These are phyloP conservation scores for Euthynnus affinis DNA, from an alignment of 2,797 vertebrate genomes.

Conservation along the genomic window DNA sequence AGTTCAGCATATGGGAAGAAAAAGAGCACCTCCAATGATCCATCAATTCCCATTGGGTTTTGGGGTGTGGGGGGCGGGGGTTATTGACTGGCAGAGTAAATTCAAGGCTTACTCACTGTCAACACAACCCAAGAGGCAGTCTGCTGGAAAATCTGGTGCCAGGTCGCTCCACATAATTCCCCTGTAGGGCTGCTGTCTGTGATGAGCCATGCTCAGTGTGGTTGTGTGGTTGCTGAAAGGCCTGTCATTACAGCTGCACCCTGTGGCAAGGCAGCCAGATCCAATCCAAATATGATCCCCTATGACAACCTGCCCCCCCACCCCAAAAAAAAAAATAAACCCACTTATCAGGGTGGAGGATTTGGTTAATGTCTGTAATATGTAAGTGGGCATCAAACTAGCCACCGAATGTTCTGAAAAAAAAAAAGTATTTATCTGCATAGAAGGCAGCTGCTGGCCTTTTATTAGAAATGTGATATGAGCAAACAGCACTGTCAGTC, in stretches of 20 bases:
- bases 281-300: slow-evolving; percentile 69
- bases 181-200: slow-evolving; percentile 76
- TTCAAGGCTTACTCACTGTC: slow-evolving; percentile 82
- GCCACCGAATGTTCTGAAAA: neutral
- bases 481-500: neutral
- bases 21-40: slow-evolving; percentile 72
- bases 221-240: slow-evolving; percentile 77
- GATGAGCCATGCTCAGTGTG: slow-evolving; percentile 77
- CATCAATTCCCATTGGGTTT: slow-evolving; percentile 76
- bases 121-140: slow-evolving; percentile 80
- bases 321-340: too few relatives aligned
- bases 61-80: slow-evolving; percentile 39
- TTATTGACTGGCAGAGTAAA: slow-evolving; percentile 83
- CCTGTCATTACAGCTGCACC: slow-evolving; percentile 82
- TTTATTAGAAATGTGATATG: slow-evolving; percentile 4
- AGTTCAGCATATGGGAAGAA: slow-evolving; percentile 62
- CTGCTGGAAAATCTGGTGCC: slow-evolving; percentile 81
- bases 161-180: slow-evolving; percentile 81
- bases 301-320: slow-evolving; percentile 65
- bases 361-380: slow-evolving; percentile 38
- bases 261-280: slow-evolving; percentile 72
- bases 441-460: neutral
- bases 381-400: slow-evolving; percentile 35
- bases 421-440: neutral
- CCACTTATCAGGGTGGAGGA: slow-evolving; percentile 54